phyloP scores from a whole-genome alignment of 2,888 invertebrate genomes.

The Orchestes rusci region DNA sequence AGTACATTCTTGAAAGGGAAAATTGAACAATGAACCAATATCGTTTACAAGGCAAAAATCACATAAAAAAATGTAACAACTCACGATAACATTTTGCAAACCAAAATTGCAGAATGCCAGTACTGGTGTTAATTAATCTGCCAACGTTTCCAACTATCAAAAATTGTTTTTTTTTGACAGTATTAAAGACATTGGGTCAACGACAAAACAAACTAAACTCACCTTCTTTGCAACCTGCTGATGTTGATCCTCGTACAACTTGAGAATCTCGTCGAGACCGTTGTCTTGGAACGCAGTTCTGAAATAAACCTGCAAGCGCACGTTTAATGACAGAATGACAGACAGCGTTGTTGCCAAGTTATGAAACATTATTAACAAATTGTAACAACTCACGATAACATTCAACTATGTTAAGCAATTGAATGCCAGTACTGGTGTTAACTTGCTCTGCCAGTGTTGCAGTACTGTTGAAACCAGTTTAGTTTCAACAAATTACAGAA shows the following conservation, averaged over 20 bases:
- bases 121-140: too few relatives aligned
- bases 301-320: conserved; percentile 26
- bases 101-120: too few relatives aligned
- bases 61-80: too few relatives aligned
- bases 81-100: too few relatives aligned
- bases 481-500: neutral
- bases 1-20: too few relatives aligned
- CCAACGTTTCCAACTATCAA: too few relatives aligned
- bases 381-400: conserved; percentile 34
- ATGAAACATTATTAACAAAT: neutral
- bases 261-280: conserved; percentile 49
- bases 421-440: conserved; percentile 35
- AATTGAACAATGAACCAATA: too few relatives aligned
- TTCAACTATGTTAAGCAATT: conserved; percentile 22
- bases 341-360: too few relatives aligned
- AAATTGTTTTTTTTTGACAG: too few relatives aligned
- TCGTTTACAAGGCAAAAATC: too few relatives aligned
- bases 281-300: conserved; percentile 43
- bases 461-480: neutral
- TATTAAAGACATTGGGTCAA: too few relatives aligned
- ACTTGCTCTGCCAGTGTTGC: conserved; percentile 16
- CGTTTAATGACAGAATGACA: neutral
- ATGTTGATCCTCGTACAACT: conserved; percentile 75
- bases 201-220: neutral
- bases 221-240: conserved; percentile 72